A percentile compares a stretch with the other conserved stretches of the same genome.
Conservation (phyloP, 2,888 invertebrate genomes). For the Poecilobothrus nobilitatus region DNA sequence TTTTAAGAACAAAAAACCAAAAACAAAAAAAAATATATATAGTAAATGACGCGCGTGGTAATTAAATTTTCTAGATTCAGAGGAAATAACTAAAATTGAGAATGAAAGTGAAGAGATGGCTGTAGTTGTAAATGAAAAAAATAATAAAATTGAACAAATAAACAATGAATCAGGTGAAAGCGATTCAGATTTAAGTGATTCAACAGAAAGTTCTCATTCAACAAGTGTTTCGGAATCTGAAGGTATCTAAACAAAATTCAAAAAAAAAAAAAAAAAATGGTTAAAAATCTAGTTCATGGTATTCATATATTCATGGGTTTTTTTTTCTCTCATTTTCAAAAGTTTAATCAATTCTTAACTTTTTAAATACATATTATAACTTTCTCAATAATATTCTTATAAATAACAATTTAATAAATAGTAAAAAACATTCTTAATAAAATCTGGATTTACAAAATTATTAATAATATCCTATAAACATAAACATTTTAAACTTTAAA, state of each 20-base stretch:
- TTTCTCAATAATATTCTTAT: no score
- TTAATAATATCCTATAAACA: no score
- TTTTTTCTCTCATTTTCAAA: no score
- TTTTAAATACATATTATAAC: no score
- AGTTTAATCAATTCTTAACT: no score
- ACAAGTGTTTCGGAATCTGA: constrained; percentile 39
- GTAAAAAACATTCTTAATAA: no score
- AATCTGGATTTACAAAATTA: no score
- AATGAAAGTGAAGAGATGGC: constrained; percentile 3
- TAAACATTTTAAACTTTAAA: no score
- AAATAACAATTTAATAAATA: no score
- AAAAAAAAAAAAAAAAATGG: not conserved
- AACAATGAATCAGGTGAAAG: constrained; percentile 45
- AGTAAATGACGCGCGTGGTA: not conserved
- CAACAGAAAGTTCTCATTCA: constrained; percentile 44
- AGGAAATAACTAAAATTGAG: not conserved
- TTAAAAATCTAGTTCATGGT: not conserved
- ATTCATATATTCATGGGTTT: no score
- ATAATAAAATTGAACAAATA: not conserved
- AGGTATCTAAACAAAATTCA: constrained; percentile 26
- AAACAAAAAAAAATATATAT: no score
- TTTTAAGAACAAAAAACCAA: no score
- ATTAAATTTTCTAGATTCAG: constrained; percentile 3
- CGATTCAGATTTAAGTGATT: constrained; percentile 48
- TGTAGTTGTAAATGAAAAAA: not conserved